phyloP scores from a whole-genome alignment of 2,113 vertebrate genomes.

The Heteronetta atricapilla region DNA sequence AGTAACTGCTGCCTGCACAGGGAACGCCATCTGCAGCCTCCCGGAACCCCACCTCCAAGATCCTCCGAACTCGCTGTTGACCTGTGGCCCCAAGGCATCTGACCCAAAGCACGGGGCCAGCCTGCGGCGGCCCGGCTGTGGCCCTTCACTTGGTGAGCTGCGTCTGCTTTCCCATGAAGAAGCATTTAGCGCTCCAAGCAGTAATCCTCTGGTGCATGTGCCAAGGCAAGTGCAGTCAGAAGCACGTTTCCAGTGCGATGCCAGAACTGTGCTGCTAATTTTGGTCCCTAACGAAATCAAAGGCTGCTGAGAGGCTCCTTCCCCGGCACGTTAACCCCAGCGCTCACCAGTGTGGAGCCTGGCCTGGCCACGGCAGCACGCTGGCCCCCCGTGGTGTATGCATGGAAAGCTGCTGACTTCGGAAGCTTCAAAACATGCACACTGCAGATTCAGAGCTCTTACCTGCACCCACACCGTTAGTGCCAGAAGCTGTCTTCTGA shows the following conservation, averaged over 20 bases:
- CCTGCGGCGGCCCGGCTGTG: not conserved
- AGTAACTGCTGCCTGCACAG: not conserved
- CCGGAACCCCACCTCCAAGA: not conserved
- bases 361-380: accelerated
- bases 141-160: not conserved
- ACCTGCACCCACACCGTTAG: not conserved
- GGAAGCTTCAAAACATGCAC: not conserved
- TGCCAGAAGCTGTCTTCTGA: not conserved
- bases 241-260: not conserved
- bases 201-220: not conserved
- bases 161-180: not conserved
- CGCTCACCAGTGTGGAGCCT: not conserved
- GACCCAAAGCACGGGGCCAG: not conserved
- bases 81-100: not conserved
- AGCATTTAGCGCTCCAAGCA: not conserved
- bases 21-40: not conserved
- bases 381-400: not conserved
- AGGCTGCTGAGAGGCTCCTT: not conserved
- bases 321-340: not conserved
- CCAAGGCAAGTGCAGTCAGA: not conserved
- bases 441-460: not conserved
- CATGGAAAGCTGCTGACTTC: accelerated
- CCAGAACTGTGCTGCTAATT: not conserved
- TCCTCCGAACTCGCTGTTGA: not conserved
- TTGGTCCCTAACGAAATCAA: not conserved